phyloP scores from a whole-genome alignment of 2,797 vertebrate genomes.

The Melanotaenia boesemani region DNA sequence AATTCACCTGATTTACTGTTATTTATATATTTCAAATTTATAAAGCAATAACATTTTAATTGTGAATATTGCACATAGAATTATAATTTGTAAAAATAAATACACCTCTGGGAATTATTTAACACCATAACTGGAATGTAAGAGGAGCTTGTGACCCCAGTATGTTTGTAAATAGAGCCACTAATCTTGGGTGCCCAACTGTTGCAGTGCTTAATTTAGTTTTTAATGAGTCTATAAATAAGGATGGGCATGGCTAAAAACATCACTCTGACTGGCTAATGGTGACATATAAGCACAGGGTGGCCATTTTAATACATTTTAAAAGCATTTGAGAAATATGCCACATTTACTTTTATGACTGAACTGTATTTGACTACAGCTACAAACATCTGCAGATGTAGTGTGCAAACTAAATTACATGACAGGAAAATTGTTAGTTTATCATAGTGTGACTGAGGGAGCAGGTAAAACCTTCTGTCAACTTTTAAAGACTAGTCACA shows the following conservation, averaged over 20 bases:
- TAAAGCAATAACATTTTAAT: not conserved
- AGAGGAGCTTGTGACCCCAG: not conserved
- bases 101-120: not conserved
- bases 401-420: constrained; percentile 42
- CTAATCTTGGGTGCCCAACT: not conserved
- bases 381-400: constrained; percentile 8
- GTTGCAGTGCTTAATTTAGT: not conserved
- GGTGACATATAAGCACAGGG: not conserved
- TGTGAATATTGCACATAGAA: not conserved
- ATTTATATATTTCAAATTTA: no score
- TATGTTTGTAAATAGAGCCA: not conserved
- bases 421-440: constrained; percentile 28
- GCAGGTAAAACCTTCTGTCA: not conserved
- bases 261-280: not conserved
- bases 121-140: not conserved
- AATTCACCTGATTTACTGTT: no score
- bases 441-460: not conserved
- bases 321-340: not conserved
- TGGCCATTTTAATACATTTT: not conserved
- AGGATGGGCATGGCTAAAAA: not conserved
- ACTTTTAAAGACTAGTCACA: constrained; percentile 7
- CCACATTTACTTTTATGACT: not conserved
- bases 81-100: not conserved
- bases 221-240: not conserved
- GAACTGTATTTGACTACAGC: not conserved